A percentile compares a stretch with the other conserved stretches of the same genome.
Conservation (phyloP, 2,888 invertebrate genomes). For the Drosophila fungiperda region DNA sequence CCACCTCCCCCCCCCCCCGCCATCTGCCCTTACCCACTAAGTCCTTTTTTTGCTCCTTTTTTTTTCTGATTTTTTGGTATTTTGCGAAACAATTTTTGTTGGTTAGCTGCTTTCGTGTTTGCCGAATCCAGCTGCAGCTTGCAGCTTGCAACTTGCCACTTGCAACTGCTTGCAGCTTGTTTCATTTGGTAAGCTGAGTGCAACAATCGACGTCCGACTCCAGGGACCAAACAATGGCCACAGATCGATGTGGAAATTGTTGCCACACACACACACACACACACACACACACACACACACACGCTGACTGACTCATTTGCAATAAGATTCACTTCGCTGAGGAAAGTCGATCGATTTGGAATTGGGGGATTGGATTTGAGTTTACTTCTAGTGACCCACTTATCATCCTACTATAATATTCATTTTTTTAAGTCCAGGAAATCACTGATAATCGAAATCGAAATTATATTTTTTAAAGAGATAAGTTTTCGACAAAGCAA, state of each 20-base stretch:
- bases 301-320: too few relatives aligned
- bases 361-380: too few relatives aligned
- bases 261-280: neutral
- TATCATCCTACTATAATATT: too few relatives aligned
- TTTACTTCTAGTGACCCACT: too few relatives aligned
- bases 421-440: too few relatives aligned
- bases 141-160: neutral
- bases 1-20: neutral
- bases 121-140: constrained; percentile 3
- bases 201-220: constrained; percentile 3
- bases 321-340: too few relatives aligned
- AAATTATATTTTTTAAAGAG: neutral
- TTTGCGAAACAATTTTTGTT: constrained; percentile 8
- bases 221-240: constrained; percentile 18
- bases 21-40: neutral
- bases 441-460: too few relatives aligned
- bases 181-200: constrained; percentile 25
- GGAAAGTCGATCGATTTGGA: too few relatives aligned
- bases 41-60: neutral
- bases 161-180: constrained; percentile 6
- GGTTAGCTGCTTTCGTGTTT: constrained; percentile 34
- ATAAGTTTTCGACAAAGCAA: neutral
- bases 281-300: too few relatives aligned
- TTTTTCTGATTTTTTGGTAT: neutral
- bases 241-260: constrained; percentile 27